Conservation (phyloP, 1,140 invertebrate genomes). For the Orius insidiosus region DNA sequence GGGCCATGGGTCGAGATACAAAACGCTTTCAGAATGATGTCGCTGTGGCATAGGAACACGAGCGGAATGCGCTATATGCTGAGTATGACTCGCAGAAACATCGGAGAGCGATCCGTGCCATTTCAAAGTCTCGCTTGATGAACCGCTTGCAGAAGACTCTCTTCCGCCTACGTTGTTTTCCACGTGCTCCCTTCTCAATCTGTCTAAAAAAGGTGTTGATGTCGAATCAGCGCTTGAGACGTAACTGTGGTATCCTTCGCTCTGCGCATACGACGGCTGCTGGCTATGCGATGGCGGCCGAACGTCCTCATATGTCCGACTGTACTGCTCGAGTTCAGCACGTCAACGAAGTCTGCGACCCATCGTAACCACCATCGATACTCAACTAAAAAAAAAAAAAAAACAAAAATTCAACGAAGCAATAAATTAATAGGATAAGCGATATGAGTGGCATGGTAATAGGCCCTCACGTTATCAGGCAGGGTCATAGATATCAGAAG, state of each 20-base stretch:
- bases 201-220: slow-evolving; percentile 58
- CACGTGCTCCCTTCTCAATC: slow-evolving; percentile 37
- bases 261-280: slow-evolving; percentile 59
- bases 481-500: too few species aligned
- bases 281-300: slow-evolving; percentile 38
- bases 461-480: not conserved
- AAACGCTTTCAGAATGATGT: slow-evolving; percentile 61
- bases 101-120: slow-evolving; percentile 49
- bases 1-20: slow-evolving; percentile 34
- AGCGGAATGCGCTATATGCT: slow-evolving; percentile 61
- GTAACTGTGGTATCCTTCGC: slow-evolving; percentile 66
- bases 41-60: slow-evolving; percentile 61
- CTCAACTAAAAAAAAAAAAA: slow-evolving; percentile 13
- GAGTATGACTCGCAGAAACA: slow-evolving; percentile 26
- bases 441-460: too few species aligned
- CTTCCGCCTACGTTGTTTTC: slow-evolving; percentile 33
- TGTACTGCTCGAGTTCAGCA: slow-evolving; percentile 52
- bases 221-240: slow-evolving; percentile 62
- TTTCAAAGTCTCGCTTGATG: slow-evolving; percentile 63
- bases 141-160: slow-evolving; percentile 48
- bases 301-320: slow-evolving; percentile 32
- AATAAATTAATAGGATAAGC: not conserved
- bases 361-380: slow-evolving; percentile 28
- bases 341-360: slow-evolving; percentile 33
- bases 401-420: not conserved